These are phyloP conservation scores for Anniella stebbinsi DNA, from an alignment of 2,797 vertebrate species.

Conservation along the genomic window DNA sequence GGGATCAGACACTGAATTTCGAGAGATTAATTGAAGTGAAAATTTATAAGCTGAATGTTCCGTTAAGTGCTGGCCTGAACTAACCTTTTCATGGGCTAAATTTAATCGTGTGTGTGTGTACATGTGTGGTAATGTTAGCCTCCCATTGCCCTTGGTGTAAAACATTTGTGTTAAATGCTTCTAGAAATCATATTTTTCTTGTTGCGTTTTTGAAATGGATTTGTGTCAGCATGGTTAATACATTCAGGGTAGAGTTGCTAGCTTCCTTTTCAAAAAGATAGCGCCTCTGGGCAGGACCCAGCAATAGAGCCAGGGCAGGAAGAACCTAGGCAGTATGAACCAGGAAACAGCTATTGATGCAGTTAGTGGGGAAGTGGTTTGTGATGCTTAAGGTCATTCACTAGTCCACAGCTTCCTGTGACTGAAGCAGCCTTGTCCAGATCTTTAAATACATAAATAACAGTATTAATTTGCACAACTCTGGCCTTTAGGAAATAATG, in stretches of 20 bases:
- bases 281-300: neutral
- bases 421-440: neutral
- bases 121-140: constrained; percentile 76
- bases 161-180: constrained; percentile 66
- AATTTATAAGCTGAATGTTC: constrained; percentile 84
- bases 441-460: too few relatives aligned
- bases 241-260: constrained; percentile 18
- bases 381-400: neutral
- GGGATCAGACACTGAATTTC: constrained; percentile 91
- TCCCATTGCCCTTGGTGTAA: constrained; percentile 71
- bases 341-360: neutral
- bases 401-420: neutral
- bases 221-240: constrained; percentile 36
- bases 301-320: neutral
- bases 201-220: constrained; percentile 18
- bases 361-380: neutral
- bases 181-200: constrained; percentile 56
- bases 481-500: neutral
- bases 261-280: neutral
- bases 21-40: constrained; percentile 93
- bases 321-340: neutral
- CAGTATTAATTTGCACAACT: neutral
- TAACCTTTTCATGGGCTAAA: constrained; percentile 77
- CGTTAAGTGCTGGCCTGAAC: constrained; percentile 81
- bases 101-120: constrained; percentile 79